Percentiles rank a stretch among this genome's conserved stretches.
Evolutionary conservation across 37 sponge, comb jelly and placozoan species (phyloP).

Genomic region (Amphimedon queenslandica): DNA sequence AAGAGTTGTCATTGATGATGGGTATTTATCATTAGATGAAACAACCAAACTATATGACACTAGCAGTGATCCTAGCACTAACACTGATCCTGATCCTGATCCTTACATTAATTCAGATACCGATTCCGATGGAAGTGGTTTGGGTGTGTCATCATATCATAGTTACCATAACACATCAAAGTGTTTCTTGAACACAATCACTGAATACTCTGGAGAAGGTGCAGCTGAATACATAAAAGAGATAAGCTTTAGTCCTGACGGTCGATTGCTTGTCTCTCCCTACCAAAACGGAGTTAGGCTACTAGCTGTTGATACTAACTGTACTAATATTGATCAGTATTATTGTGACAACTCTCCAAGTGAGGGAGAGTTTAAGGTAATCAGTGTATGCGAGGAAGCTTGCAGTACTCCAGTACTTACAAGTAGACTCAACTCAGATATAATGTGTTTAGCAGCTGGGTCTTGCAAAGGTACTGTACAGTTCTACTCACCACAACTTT

Average conservation of each 20-base stretch:
- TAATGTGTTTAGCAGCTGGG: constrained; percentile 41
- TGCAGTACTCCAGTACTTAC: constrained; percentile 28
- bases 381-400: constrained; percentile 7
- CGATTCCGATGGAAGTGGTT: no score
- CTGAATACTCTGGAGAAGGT: constrained; percentile 21
- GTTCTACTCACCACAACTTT: constrained; percentile 40
- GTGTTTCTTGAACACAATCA: constrained; percentile 36
- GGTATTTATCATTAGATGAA: constrained; percentile 13
- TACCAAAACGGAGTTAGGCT: constrained; percentile 21
- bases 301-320: constrained; percentile 21
- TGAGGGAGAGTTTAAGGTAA: neutral
- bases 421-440: constrained; percentile 36
- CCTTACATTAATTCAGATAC: neutral
- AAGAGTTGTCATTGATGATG: neutral
- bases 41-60: constrained; percentile 33
- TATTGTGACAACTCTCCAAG: constrained; percentile 26
- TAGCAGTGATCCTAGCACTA: neutral
- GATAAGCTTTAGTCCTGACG: constrained; percentile 46
- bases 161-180: no score
- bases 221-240: constrained; percentile 50
- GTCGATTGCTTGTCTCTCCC: constrained; percentile 46
- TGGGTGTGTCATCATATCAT: no score
- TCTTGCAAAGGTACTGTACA: constrained; percentile 21
- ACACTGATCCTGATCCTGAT: neutral
- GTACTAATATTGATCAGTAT: constrained; percentile 32